Evolutionary conservation across 30 jellyfish, hydroid and myxozoan species (phyloP).

Genomic region (Aurelia aurita): DNA sequence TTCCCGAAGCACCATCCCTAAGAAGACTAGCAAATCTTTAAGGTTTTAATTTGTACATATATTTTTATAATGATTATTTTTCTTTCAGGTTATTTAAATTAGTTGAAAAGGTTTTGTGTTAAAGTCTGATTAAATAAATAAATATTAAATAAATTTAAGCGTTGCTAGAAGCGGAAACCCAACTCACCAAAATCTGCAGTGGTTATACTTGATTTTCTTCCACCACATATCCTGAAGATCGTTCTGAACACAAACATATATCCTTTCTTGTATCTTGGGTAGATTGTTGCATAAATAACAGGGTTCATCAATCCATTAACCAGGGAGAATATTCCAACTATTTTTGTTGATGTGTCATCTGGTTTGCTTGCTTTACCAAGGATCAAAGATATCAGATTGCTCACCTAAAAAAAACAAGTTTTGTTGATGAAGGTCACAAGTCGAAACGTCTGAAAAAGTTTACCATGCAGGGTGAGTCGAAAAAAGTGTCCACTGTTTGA

Average conservation of each 20-base stretch:
- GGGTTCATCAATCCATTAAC: slow-evolving; percentile 74
- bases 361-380: slow-evolving; percentile 47
- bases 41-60: no score
- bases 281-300: slow-evolving; percentile 59
- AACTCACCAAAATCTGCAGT: slow-evolving; percentile 74
- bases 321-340: slow-evolving; percentile 73
- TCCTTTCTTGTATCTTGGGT: slow-evolving; percentile 83
- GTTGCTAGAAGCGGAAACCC: not conserved
- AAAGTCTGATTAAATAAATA: not conserved
- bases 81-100: no score
- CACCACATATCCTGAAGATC: slow-evolving; percentile 69
- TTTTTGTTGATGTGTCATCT: slow-evolving; percentile 12
- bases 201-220: slow-evolving; percentile 48
- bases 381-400: slow-evolving; percentile 47
- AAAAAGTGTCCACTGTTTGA: no score
- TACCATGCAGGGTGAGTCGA: no score
- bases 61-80: no score
- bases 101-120: not conserved
- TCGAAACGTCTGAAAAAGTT: no score
- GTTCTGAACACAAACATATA: slow-evolving; percentile 50
- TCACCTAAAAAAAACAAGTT: slow-evolving; percentile 47
- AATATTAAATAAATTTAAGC: not conserved
- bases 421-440: no score
- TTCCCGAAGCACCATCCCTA: no score
- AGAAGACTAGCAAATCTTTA: no score